A percentile compares a stretch with the other conserved stretches of the same genome.
Evolutionary conservation across 2,113 vertebrate species (phyloP).

Genomic region (Psophia crepitans): DNA sequence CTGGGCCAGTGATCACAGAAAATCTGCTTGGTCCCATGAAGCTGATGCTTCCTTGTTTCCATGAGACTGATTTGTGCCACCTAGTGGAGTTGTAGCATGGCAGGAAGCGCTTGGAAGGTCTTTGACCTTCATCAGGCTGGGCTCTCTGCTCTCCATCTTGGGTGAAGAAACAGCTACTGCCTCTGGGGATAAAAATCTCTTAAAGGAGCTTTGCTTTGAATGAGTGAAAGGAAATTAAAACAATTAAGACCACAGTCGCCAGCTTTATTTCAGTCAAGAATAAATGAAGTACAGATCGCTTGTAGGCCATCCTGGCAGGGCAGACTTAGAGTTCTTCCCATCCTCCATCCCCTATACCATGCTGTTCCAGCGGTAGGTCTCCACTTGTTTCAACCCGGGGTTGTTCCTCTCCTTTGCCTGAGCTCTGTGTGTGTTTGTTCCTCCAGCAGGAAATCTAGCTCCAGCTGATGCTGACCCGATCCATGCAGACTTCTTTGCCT

Average conservation of each 20-base stretch:
- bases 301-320: not conserved
- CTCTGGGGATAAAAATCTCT: not conserved
- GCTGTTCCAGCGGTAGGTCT: not conserved
- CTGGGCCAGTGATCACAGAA: not conserved
- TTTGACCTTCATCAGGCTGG: not conserved
- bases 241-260: not conserved
- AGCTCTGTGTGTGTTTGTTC: not conserved
- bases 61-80: not conserved
- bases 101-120: not conserved
- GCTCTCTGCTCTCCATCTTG: not conserved
- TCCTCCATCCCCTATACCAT: not conserved
- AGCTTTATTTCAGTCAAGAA: not conserved
- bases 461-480: not conserved
- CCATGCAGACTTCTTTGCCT: not conserved
- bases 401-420: not conserved
- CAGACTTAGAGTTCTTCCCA: not conserved
- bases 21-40: not conserved
- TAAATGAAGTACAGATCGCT: not conserved
- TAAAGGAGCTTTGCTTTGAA: not conserved
- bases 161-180: not conserved
- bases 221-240: not conserved
- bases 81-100: not conserved
- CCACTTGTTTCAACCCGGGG: fast-evolving
- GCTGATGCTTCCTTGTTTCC: not conserved
- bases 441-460: not conserved